phyloP scores from a whole-genome alignment of 2,113 vertebrate genomes.

The Psittacula cyanocephala region DNA sequence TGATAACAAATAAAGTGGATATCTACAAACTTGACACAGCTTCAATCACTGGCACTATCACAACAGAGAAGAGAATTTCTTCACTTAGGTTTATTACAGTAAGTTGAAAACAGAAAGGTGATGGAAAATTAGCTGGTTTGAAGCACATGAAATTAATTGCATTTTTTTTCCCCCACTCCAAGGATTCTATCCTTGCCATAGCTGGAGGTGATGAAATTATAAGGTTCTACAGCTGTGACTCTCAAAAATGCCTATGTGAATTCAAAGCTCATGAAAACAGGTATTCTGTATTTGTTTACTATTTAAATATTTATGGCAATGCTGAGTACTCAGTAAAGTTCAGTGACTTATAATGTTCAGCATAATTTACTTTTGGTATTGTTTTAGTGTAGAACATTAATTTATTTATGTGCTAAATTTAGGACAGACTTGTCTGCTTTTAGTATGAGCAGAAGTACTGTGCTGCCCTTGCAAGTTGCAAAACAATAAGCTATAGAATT shows the following conservation, averaged over 20 bases:
- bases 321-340: not conserved
- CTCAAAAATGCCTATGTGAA: slow-evolving; percentile 82
- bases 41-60: slow-evolving; percentile 79
- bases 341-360: not conserved
- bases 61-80: slow-evolving; percentile 85
- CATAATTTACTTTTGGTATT: not conserved
- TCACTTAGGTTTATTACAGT: slow-evolving; percentile 89
- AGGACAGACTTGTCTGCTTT: not conserved
- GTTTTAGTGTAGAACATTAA: not conserved
- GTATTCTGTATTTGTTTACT: slow-evolving; percentile 65
- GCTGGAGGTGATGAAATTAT: slow-evolving; percentile 89
- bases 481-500: not conserved
- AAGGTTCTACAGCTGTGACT: slow-evolving; percentile 81
- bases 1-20: slow-evolving; percentile 79
- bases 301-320: not conserved
- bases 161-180: not conserved
- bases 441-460: not conserved
- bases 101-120: slow-evolving; percentile 52
- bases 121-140: not conserved
- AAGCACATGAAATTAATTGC: not conserved
- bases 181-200: slow-evolving; percentile 87
- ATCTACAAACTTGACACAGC: slow-evolving; percentile 88
- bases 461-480: not conserved
- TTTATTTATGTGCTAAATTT: not conserved
- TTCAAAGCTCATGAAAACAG: slow-evolving; percentile 96